These are phyloP conservation scores for Patagioenas fasciata DNA, from an alignment of 2,113 vertebrate species.

Conservation along the genomic window DNA sequence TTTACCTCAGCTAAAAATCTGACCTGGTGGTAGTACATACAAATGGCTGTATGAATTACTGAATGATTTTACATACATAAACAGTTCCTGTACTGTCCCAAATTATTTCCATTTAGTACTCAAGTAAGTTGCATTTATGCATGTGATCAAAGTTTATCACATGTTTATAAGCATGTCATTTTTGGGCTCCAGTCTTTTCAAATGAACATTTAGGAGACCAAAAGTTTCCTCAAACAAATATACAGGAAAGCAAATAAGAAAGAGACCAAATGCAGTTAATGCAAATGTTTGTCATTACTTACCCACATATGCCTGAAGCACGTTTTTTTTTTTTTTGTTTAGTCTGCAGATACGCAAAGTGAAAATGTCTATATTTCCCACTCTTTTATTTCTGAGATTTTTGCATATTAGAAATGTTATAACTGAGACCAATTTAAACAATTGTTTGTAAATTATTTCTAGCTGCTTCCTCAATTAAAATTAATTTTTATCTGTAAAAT, in stretches of 20 bases:
- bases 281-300: constrained; percentile 7
- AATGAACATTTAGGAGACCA: not conserved
- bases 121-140: not conserved
- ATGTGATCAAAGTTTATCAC: not conserved
- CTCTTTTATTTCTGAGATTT: not conserved
- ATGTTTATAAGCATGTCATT: not conserved
- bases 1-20: not conserved
- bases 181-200: not conserved
- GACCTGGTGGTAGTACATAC: not conserved
- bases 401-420: not conserved
- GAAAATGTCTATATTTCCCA: not conserved
- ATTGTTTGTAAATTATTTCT: not conserved
- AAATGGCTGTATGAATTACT: not conserved
- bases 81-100: not conserved
- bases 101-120: not conserved
- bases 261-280: not conserved
- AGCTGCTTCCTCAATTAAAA: not conserved
- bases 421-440: not conserved
- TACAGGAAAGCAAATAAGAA: not conserved
- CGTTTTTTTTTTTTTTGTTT: constrained; percentile 15
- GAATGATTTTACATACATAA: not conserved
- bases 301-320: not conserved
- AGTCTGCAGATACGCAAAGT: not conserved
- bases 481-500: constrained; percentile 24
- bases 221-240: not conserved